These are phyloP conservation scores for Noctua janthina DNA, from an alignment of 2,888 invertebrate genomes.

Conservation along the genomic window DNA sequence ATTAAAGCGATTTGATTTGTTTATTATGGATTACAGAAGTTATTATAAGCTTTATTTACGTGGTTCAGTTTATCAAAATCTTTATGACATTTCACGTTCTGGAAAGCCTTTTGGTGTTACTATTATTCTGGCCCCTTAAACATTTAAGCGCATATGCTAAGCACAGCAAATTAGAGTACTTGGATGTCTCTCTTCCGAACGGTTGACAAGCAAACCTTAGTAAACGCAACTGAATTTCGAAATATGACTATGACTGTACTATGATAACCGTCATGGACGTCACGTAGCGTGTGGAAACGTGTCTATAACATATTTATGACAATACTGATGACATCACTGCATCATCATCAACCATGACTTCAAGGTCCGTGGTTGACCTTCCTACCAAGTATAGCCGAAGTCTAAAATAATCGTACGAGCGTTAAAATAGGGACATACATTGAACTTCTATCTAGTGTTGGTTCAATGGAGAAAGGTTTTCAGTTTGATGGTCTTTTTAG, in stretches of 20 bases:
- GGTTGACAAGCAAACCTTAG: not conserved
- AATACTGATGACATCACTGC: constrained; percentile 9
- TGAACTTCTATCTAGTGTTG: not conserved
- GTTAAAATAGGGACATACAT: not conserved
- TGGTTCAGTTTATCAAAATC: not conserved
- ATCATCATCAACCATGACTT: constrained; percentile 2
- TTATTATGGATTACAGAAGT: not conserved
- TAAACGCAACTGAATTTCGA: not conserved
- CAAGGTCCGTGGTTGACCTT: not conserved
- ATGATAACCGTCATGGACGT: not conserved
- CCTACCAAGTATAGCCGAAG: not conserved
- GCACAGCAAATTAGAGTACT: not conserved
- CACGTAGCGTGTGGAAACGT: constrained; percentile 23
- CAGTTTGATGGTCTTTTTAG: not conserved
- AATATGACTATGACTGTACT: constrained; percentile 48
- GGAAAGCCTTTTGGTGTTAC: not conserved
- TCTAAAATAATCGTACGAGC: not conserved
- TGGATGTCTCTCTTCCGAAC: not conserved
- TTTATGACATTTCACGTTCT: not conserved
- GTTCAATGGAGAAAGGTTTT: not conserved
- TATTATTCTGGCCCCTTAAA: not conserved
- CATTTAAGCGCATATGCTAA: not conserved
- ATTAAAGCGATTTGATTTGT: not conserved
- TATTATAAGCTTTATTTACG: not conserved
- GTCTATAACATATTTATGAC: not conserved